These are phyloP conservation scores for Megathymus violae DNA, from an alignment of 1,140 invertebrate genomes.

Conservation along the genomic window DNA sequence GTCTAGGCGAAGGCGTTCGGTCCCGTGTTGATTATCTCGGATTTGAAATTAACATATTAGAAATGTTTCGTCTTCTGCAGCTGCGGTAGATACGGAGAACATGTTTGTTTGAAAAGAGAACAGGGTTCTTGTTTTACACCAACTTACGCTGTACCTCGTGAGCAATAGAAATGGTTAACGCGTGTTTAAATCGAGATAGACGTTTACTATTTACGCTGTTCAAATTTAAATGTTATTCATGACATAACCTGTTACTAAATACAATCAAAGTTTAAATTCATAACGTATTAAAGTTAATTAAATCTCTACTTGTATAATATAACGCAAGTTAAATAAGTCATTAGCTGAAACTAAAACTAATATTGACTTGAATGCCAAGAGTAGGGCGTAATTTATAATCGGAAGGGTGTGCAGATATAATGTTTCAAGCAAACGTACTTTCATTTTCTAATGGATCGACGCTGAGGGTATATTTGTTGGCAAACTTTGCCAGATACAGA, in stretches of 20 bases:
- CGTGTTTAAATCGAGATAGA: neutral
- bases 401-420: slow-evolving; percentile 41
- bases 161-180: slow-evolving; percentile 14
- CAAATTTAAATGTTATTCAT: too few species aligned
- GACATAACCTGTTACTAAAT: too few species aligned
- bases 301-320: neutral
- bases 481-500: slow-evolving; percentile 62
- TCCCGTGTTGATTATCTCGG: slow-evolving; percentile 71
- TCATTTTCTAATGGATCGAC: slow-evolving; percentile 75
- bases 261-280: too few species aligned
- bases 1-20: slow-evolving; percentile 64
- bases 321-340: slow-evolving; percentile 55
- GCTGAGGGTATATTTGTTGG: slow-evolving; percentile 67
- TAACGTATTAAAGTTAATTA: too few species aligned
- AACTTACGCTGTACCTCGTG: slow-evolving; percentile 40
- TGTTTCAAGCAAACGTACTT: slow-evolving; percentile 64
- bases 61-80: slow-evolving; percentile 44
- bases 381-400: slow-evolving; percentile 50
- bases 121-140: slow-evolving; percentile 40
- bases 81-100: slow-evolving; percentile 41
- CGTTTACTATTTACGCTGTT: neutral
- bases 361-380: slow-evolving; percentile 55
- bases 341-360: slow-evolving; percentile 70
- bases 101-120: slow-evolving; percentile 59
- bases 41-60: slow-evolving; percentile 73